phyloP scores from a whole-genome alignment of 2,113 vertebrate species.

The Acinonyx jubatus region DNA sequence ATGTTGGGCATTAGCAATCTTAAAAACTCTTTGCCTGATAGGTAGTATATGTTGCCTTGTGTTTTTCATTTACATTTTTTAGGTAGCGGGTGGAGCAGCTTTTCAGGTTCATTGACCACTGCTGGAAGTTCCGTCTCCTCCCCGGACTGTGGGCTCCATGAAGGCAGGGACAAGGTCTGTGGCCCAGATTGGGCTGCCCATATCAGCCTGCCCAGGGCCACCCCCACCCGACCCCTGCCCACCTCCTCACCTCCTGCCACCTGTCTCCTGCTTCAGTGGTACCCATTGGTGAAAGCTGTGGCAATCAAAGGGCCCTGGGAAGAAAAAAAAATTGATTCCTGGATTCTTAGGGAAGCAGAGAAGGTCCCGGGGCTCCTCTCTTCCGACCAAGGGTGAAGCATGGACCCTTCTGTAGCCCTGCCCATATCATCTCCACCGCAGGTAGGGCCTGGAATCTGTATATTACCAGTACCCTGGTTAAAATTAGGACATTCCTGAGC shows the following conservation, averaged over 20 bases:
- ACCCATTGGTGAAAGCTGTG: slow-evolving; percentile 99
- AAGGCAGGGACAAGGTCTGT: too few species aligned
- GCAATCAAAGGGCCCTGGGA: slow-evolving; percentile 98
- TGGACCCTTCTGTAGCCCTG: background rate
- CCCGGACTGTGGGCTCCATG: background rate
- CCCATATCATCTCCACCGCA: background rate
- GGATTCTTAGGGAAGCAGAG: background rate
- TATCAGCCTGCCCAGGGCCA: background rate
- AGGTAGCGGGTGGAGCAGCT: background rate
- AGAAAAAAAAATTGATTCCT: slow-evolving; percentile 68
- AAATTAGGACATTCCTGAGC: background rate
- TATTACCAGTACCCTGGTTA: background rate
- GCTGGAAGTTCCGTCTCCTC: background rate
- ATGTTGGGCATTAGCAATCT: background rate
- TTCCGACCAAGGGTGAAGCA: accelerated
- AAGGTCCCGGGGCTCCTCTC: background rate
- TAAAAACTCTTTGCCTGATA: background rate
- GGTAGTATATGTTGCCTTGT: background rate
- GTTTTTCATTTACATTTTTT: background rate
- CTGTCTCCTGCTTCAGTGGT: slow-evolving; percentile 94
- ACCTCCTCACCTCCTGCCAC: slow-evolving; percentile 86
- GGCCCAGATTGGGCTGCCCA: background rate
- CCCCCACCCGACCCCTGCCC: background rate
- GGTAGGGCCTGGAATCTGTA: background rate
- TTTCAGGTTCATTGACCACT: background rate